Percentiles rank a stretch among this genome's conserved stretches.
Evolutionary conservation across 1,140 invertebrate genomes (phyloP).

Genomic region (Scaptomyza hsui): DNA sequence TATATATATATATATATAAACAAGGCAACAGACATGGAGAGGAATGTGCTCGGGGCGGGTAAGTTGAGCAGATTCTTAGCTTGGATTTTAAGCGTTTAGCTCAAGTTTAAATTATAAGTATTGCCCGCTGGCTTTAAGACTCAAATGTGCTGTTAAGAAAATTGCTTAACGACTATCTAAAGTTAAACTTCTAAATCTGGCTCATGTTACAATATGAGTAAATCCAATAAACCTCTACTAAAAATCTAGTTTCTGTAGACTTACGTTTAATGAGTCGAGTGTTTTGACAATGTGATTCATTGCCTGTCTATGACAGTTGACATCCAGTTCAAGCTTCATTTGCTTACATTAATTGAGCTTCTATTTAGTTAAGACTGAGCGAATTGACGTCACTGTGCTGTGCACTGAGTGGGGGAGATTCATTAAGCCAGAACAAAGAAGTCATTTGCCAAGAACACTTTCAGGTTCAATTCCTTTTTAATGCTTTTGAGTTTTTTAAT

Average conservation of each 20-base stretch:
- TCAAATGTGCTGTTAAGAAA: constrained; percentile 54
- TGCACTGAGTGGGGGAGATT: constrained; percentile 6
- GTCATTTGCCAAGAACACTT: constrained; percentile 44
- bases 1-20: too few relatives aligned
- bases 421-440: constrained; percentile 36
- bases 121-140: constrained; percentile 47
- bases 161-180: too few relatives aligned
- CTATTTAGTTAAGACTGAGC: constrained; percentile 45
- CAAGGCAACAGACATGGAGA: constrained; percentile 16
- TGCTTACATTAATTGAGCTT: constrained; percentile 70
- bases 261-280: not conserved
- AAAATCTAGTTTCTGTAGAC: too few relatives aligned
- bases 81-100: constrained; percentile 18
- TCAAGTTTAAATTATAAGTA: constrained; percentile 33
- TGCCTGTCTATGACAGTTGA: constrained; percentile 16
- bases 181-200: too few relatives aligned
- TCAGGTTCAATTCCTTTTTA: constrained; percentile 36
- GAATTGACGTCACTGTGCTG: constrained; percentile 22
- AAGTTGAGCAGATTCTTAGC: not conserved
- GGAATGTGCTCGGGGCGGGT: too few relatives aligned
- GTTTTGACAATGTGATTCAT: constrained; percentile 2
- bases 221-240: too few relatives aligned
- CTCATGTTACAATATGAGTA: too few relatives aligned
- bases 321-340: constrained; percentile 55
- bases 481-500: constrained; percentile 64